Base-by-base conservation (phyloP, 2,888 invertebrate species). In the Acleris holmiana region DNA sequence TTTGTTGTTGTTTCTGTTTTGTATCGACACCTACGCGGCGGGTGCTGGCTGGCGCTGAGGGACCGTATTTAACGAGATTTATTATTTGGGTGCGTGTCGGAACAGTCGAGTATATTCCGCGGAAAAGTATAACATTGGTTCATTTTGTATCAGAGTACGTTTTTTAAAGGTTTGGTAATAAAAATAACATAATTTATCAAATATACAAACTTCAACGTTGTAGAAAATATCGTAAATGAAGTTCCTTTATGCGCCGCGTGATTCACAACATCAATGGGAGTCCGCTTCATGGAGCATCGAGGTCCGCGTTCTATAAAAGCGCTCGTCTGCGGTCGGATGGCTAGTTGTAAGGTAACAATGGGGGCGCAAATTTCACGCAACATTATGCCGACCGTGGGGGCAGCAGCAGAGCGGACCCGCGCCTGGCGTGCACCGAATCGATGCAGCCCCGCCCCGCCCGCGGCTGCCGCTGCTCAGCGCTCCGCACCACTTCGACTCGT, bases 341-440 rank as follows among this genome's bases (percentile, higher is more conserved):
- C 73, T 79, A 72, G 81, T 76, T 73, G 77, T 78, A 79, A 85
- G 83, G 84, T 84, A 87, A 86, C 87, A 88, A 88, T 85, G 75
- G 85, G 80, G 80, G 83, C 79, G 82, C 84, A 82, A 85, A 89
- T 89, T 91, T 90, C 84, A 91, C 90, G 91, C 88, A 86, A 88
- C 90, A 90, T 91, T 91, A 88, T 89, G 86, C 78, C 79, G 78
- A 70, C 66, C 58, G 71, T 64, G 72, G 73, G 67, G 59, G 65
- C 61, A 55, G 62, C 61, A 65, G 55, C 63, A 67, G 69, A 71
- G 72, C 72, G 50, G 69, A 55, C 73, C 73, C 73, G 75, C 76
- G 79, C 74, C 79, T 29, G 76, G 77, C 77, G 69, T 85, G 83
- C 85, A 84, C 74, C 76, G 79, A 88, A 88, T 88, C 88, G 85